Conservation (phyloP, 2,888 invertebrate genomes). For the Invenusta paracnida region DNA sequence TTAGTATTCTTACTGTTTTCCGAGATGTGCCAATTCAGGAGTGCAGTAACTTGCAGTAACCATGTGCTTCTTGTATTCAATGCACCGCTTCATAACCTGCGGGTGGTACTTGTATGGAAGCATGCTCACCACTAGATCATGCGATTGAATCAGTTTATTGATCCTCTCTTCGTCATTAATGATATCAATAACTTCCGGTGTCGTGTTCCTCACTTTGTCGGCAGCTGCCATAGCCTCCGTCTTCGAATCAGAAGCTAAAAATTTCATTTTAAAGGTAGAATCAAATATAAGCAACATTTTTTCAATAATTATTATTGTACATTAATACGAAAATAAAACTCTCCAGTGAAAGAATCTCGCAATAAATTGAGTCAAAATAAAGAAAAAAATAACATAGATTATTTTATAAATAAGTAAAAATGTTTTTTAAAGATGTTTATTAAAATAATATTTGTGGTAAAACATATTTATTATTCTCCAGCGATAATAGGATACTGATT, state of each 20-base stretch:
- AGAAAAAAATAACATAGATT: neutral
- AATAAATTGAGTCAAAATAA: neutral
- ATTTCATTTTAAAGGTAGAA: neutral
- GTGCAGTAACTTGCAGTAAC: conserved; percentile 92
- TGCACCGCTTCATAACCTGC: conserved; percentile 76
- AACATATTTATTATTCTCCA: too few species aligned
- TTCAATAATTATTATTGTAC: conserved; percentile 26
- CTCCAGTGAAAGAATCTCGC: too few species aligned
- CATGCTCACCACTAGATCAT: conserved; percentile 68
- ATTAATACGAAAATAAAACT: too few species aligned
- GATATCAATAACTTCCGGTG: conserved; percentile 77
- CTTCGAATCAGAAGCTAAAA: neutral
- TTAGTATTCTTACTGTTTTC: conserved; percentile 68
- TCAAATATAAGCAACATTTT: neutral
- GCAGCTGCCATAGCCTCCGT: conserved; percentile 64
- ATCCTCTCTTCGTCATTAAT: conserved; percentile 69
- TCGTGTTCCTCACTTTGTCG: conserved; percentile 67
- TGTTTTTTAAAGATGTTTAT: too few species aligned
- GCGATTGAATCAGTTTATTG: conserved; percentile 69
- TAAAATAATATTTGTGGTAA: too few species aligned
- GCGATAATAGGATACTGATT: too few species aligned
- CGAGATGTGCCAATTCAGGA: conserved; percentile 74
- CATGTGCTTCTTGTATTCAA: conserved; percentile 79
- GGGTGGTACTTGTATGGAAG: conserved; percentile 86
- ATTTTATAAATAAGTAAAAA: too few species aligned